Evolutionary conservation across 2,888 invertebrate species (phyloP).

Genomic region (Beris chalybata): DNA sequence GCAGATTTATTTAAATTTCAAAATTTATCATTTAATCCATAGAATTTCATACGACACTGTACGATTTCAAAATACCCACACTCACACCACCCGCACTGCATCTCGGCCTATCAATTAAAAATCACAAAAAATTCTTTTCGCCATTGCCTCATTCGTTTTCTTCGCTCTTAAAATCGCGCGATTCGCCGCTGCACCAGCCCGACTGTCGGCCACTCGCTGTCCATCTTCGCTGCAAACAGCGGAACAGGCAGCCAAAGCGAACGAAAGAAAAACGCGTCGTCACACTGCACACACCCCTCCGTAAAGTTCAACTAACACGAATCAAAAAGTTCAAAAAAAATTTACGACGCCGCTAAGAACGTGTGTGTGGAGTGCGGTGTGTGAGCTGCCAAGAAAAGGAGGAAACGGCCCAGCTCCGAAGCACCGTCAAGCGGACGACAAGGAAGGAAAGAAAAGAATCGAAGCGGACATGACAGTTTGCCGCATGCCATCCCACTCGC

Average conservation of each 20-base stretch:
- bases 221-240: background rate
- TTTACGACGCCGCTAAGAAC: conserved; percentile 25
- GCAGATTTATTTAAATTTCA: no score
- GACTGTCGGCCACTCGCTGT: background rate
- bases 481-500: conserved; percentile 8
- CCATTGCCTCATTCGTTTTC: conserved; percentile 13
- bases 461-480: conserved; percentile 7
- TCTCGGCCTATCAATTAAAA: conserved; percentile 20
- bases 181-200: conserved; percentile 6
- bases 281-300: conserved; percentile 14
- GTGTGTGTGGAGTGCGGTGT: no score
- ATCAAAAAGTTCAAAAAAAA: background rate
- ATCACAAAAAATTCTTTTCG: conserved; percentile 20
- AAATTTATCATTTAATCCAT: no score
- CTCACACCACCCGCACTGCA: conserved; percentile 17
- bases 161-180: background rate
- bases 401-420: conserved; percentile 32
- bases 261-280: no score
- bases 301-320: background rate
- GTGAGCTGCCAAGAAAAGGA: conserved; percentile 14
- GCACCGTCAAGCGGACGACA: background rate
- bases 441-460: conserved; percentile 28
- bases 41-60: conserved; percentile 14
- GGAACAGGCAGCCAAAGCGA: no score
- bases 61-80: conserved; percentile 1